Percentiles rank a stretch among this genome's conserved stretches.
Conservation (phyloP, 2,888 invertebrate genomes). For the Caenorhabditis macrosperma region DNA sequence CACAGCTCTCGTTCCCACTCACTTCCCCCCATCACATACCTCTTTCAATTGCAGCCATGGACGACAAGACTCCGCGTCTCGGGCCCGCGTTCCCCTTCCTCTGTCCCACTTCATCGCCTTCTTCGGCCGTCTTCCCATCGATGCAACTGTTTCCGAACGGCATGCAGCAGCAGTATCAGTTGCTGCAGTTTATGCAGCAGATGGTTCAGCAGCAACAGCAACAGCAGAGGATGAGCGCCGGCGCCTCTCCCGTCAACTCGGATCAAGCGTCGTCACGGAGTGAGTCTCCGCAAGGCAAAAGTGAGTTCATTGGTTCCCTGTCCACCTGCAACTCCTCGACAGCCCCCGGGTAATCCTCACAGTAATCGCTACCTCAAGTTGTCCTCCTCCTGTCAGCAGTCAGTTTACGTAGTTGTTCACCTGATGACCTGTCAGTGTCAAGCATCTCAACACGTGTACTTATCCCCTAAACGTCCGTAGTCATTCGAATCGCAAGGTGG, state of each 20-base stretch:
- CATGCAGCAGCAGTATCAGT: slow-evolving; percentile 57
- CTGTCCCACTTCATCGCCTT: slow-evolving; percentile 58
- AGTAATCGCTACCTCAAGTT: not conserved
- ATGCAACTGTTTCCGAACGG: slow-evolving; percentile 57
- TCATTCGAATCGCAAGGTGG: slow-evolving; percentile 22
- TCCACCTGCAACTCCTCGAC: too few relatives aligned
- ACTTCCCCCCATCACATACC: not conserved
- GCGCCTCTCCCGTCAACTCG: slow-evolving; percentile 56
- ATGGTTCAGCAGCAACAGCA: slow-evolving; percentile 33
- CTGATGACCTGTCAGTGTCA: slow-evolving; percentile 12
- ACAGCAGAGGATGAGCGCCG: slow-evolving; percentile 41
- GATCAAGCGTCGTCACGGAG: slow-evolving; percentile 65
- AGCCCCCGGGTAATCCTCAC: too few relatives aligned
- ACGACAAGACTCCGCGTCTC: slow-evolving; percentile 60
- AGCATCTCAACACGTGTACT: slow-evolving; percentile 30
- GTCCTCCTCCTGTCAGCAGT: slow-evolving; percentile 8
- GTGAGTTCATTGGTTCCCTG: slow-evolving; percentile 40
- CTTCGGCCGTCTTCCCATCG: slow-evolving; percentile 61
- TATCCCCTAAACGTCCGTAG: slow-evolving; percentile 3
- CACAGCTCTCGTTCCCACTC: not conserved
- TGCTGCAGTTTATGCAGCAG: slow-evolving; percentile 51
- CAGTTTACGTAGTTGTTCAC: slow-evolving; percentile 16
- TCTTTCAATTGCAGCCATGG: slow-evolving; percentile 45
- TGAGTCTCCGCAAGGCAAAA: slow-evolving; percentile 60
- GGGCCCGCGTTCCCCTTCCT: slow-evolving; percentile 51